Base-by-base conservation (phyloP, 2,888 invertebrate genomes). In the Chromoteleia sp. region DNA sequence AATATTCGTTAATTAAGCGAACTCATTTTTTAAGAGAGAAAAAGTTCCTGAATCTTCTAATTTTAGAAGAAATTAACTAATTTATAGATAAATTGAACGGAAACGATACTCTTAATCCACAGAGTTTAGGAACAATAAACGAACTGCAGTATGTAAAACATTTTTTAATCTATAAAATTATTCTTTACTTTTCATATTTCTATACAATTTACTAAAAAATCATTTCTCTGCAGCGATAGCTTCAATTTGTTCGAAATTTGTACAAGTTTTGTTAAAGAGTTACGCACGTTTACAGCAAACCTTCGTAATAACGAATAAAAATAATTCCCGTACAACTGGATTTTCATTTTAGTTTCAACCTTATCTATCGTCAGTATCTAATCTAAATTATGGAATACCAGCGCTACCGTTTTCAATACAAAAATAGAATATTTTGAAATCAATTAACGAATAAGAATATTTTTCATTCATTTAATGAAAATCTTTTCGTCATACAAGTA, bases 1-100 rank as follows among this genome's bases (percentile, higher is more conserved):
- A 25, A 61, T 71, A 41, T 63, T 45, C 17, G 17, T 15, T 56
- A 68, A 54, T 67, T 67, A 19, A 67, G 67, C 30, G 43, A 68
- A 8, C 43, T 30, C 17, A 30, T 25, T 65, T 67, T 41, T 41
- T 17, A 17, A 29, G 12, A 54, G 39, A 67, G 67, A 67, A 50
- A 67, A 67, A 39, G 29, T 29, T 29, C 50, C 36, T 8, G 10
- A n/a, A 10, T 41, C 5, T 14, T 14, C 29, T 50, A 6, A 7
- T 19, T 50, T 48, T 7, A 48, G 14, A 19, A 21, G 48, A 29
- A 21, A 14, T 50, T 6, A 12, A 50, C 1, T 21, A 3, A 10
- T 48, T 48, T 48, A 21, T 8, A 21, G 2, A 21, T 48, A 48
- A 48, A 48, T 48, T 48, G 63, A 45, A 14, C 33, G 41, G 14